Evolutionary conservation across 2,113 vertebrate genomes (phyloP).

Genomic region (Rhinolophus sinicus): DNA sequence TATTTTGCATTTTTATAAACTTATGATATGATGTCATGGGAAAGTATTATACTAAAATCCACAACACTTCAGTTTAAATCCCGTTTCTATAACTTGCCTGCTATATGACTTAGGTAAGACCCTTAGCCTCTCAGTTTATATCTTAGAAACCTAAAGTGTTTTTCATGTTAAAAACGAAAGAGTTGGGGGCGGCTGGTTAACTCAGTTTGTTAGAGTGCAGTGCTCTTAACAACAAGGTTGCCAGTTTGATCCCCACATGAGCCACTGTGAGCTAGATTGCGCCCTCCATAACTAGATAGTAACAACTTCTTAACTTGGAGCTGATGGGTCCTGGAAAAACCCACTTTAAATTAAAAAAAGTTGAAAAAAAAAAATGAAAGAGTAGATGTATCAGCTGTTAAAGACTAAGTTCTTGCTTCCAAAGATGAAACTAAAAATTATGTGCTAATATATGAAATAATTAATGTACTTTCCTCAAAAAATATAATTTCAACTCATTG

Average conservation of each 20-base stretch:
- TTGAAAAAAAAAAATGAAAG: not conserved
- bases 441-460: not conserved
- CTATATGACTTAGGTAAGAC: not conserved
- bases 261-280: too few relatives aligned
- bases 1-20: not conserved
- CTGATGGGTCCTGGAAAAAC: too few relatives aligned
- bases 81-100: not conserved
- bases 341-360: too few relatives aligned
- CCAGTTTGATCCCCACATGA: too few relatives aligned
- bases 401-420: constrained; percentile 21
- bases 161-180: constrained; percentile 41
- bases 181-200: not conserved
- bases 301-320: too few relatives aligned
- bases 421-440: constrained; percentile 3
- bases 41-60: not conserved
- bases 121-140: not conserved
- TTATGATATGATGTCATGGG: not conserved
- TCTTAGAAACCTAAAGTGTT: constrained; percentile 21
- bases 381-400: constrained; percentile 6
- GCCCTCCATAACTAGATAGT: too few relatives aligned
- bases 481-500: not conserved
- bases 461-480: not conserved
- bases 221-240: too few relatives aligned
- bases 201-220: too few relatives aligned
- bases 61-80: not conserved